Evolutionary conservation across 2,888 invertebrate species (phyloP).

Genomic region (Andrena dorsata): DNA sequence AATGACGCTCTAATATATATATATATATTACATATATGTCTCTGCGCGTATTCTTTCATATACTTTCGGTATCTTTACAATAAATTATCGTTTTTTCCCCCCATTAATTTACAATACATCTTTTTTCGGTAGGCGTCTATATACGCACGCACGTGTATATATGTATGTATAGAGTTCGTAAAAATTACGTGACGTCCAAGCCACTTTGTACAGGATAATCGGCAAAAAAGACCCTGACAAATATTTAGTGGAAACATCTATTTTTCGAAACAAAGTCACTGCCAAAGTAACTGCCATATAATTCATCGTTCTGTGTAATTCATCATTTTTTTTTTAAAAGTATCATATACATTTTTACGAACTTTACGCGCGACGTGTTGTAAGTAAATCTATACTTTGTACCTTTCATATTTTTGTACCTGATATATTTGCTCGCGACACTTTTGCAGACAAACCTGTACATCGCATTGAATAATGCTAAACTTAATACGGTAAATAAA

Average conservation of each 20-base stretch:
- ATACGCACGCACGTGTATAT: slow-evolving; percentile 30
- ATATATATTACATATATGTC: slow-evolving; percentile 60
- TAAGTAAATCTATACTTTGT: slow-evolving; percentile 75
- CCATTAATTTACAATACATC: slow-evolving; percentile 52
- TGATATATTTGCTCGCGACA: slow-evolving; percentile 74
- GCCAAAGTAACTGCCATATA: slow-evolving; percentile 25
- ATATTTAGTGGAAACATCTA: slow-evolving; percentile 54
- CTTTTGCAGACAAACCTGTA: slow-evolving; percentile 75
- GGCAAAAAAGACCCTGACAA: slow-evolving; percentile 75
- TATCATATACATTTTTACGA: slow-evolving; percentile 67
- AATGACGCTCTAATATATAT: slow-evolving; percentile 55
- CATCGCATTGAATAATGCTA: slow-evolving; percentile 68
- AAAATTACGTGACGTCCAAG: slow-evolving; percentile 73
- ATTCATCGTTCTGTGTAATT: slow-evolving; percentile 17
- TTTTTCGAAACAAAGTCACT: neutral
- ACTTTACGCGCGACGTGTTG: slow-evolving; percentile 62
- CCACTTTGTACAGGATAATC: slow-evolving; percentile 74
- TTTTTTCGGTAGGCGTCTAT: slow-evolving; percentile 33
- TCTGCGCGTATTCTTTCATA: slow-evolving; percentile 40
- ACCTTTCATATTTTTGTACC: slow-evolving; percentile 72
- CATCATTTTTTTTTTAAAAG: slow-evolving; percentile 41
- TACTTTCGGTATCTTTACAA: slow-evolving; percentile 51
- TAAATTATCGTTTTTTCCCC: slow-evolving; percentile 40
- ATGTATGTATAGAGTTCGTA: slow-evolving; percentile 48
- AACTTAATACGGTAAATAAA: slow-evolving; percentile 68